Evolutionary conservation across 2,113 vertebrate species (phyloP).

Genomic region (Oenanthe oenanthe): DNA sequence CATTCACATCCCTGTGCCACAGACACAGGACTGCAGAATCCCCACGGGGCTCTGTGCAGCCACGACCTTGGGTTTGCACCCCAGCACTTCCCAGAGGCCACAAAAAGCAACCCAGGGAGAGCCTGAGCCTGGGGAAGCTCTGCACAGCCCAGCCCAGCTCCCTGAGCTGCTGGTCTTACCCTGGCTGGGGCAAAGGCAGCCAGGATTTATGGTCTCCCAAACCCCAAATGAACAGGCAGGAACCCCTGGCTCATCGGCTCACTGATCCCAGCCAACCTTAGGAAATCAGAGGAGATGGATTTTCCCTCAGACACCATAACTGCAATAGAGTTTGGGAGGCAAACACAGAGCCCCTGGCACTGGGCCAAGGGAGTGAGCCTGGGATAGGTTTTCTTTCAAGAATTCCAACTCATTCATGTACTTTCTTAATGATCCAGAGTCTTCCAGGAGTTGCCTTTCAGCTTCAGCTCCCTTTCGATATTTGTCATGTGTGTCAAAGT

Average conservation of each 20-base stretch:
- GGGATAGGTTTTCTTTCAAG: conserved; percentile 50
- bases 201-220: not conserved
- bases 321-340: not conserved
- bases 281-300: conserved; percentile 43
- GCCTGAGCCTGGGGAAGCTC: not conserved
- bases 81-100: accelerated
- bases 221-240: accelerated
- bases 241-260: not conserved
- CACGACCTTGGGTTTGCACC: not conserved
- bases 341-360: not conserved
- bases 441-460: conserved; percentile 31
- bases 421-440: conserved; percentile 41
- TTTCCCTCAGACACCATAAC: conserved; percentile 27
- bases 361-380: conserved; percentile 6
- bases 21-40: not conserved
- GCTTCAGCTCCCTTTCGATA: conserved; percentile 13
- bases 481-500: conserved; percentile 36
- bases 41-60: accelerated
- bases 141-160: not conserved
- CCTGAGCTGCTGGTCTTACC: not conserved
- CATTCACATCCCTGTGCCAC: not conserved
- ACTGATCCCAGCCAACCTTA: conserved; percentile 1
- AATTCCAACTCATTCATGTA: conserved; percentile 26
- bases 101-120: not conserved
- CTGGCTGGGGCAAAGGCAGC: not conserved